Conservation (phyloP, 2,888 invertebrate species). For the Tenthredo scrophulariae region DNA sequence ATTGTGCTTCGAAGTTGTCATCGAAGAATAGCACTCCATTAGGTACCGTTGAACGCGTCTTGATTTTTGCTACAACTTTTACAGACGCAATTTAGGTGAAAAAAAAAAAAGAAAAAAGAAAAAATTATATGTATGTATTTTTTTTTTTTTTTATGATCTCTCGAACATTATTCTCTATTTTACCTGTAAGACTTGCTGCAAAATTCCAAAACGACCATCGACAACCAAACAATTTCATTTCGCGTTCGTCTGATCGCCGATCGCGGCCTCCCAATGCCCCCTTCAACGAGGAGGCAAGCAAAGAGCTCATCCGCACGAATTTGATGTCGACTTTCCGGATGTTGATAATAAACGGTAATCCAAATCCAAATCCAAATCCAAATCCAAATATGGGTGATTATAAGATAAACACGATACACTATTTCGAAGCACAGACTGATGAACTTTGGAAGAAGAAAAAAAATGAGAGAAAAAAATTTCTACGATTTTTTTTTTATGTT, state of each 20-base stretch:
- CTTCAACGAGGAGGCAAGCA: conserved; percentile 74
- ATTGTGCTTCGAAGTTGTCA: not conserved
- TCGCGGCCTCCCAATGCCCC: conserved; percentile 80
- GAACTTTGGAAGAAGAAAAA: too few species aligned
- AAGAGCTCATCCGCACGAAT: conserved; percentile 63
- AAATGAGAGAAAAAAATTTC: not conserved
- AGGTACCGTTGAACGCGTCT: not conserved
- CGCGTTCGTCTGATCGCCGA: conserved; percentile 76
- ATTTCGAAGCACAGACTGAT: not conserved
- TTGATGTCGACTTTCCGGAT: conserved; percentile 13
- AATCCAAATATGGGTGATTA: not conserved
- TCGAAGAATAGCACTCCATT: not conserved
- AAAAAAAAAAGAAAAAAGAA: not conserved
- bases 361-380: not conserved
- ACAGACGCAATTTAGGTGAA: not conserved
- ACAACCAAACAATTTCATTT: conserved; percentile 80
- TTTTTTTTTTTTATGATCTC: conserved; percentile 59
- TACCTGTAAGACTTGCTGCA: conserved; percentile 73
- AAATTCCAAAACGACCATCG: conserved; percentile 80
- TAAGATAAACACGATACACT: not conserved
- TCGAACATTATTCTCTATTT: not conserved
- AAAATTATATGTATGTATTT: too few species aligned
- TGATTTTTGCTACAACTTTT: not conserved
- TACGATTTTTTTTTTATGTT: not conserved
- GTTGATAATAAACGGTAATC: conserved; percentile 21